A percentile compares a stretch with the other conserved stretches of the same genome.
These are phyloP conservation scores for Lophura nycthemera DNA, from an alignment of 2,113 vertebrate species.

Conservation along the genomic window DNA sequence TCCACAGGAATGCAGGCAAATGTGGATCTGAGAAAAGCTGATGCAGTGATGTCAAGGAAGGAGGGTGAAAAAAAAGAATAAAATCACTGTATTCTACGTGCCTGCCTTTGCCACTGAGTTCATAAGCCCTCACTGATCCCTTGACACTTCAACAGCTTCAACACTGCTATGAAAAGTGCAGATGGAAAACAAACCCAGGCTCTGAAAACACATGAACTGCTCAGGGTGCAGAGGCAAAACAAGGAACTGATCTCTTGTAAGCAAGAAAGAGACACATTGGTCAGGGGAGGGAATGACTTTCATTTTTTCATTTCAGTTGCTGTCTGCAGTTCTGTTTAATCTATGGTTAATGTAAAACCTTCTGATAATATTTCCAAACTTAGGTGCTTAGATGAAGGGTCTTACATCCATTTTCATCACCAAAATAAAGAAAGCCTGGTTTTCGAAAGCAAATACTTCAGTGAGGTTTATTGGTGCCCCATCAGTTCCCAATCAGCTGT, in stretches of 20 bases:
- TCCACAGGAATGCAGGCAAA: not conserved
- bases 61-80: not conserved
- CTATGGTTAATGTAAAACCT: not conserved
- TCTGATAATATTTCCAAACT: not conserved
- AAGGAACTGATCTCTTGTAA: not conserved
- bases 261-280: not conserved
- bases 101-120: not conserved
- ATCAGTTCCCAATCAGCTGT: not conserved
- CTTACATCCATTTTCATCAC: not conserved
- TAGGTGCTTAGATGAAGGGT: not conserved
- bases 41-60: not conserved
- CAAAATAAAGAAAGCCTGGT: not conserved
- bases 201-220: not conserved
- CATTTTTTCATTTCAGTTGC: not conserved
- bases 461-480: not conserved
- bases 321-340: not conserved
- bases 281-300: not conserved
- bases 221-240: not conserved
- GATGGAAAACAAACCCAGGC: not conserved
- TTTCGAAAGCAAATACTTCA: not conserved
- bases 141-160: not conserved
- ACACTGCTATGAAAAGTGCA: not conserved
- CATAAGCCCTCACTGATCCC: not conserved
- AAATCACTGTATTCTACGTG: not conserved
- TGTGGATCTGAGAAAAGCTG: conserved; percentile 10